These are phyloP conservation scores for Paramormyrops kingsleyae DNA, from an alignment of 2,113 vertebrate genomes.

Conservation along the genomic window DNA sequence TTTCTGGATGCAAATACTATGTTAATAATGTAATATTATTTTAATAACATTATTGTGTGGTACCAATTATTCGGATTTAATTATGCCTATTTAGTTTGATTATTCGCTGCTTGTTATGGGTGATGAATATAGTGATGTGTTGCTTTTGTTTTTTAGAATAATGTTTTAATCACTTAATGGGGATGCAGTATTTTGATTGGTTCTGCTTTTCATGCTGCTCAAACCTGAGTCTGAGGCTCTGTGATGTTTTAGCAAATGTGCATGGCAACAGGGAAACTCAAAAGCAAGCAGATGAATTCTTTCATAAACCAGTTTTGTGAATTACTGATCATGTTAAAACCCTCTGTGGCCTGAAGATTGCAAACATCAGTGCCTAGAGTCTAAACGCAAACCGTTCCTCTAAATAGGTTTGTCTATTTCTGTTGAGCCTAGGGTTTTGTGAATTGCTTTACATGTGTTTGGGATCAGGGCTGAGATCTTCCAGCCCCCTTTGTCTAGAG, in stretches of 20 bases:
- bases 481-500: slow-evolving; percentile 34
- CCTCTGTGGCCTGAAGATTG: slow-evolving; percentile 62
- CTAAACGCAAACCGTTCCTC: slow-evolving; percentile 65
- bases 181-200: not conserved
- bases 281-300: slow-evolving; percentile 20
- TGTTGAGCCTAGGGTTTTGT: slow-evolving; percentile 50
- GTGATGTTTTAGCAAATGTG: slow-evolving; percentile 19
- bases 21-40: not conserved
- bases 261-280: slow-evolving; percentile 11
- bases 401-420: slow-evolving; percentile 71
- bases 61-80: not conserved
- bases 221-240: not conserved
- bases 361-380: slow-evolving; percentile 69
- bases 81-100: not conserved
- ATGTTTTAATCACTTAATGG: not conserved
- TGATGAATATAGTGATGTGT: not conserved
- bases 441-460: slow-evolving; percentile 63
- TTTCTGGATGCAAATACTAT: not conserved
- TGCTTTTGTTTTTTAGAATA: not conserved
- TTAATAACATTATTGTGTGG: not conserved
- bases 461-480: slow-evolving; percentile 58
- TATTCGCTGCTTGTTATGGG: not conserved
- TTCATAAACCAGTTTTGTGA: slow-evolving; percentile 27
- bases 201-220: not conserved
- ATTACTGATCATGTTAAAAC: slow-evolving; percentile 33